A percentile compares a stretch with the other conserved stretches of the same genome.
These are phyloP conservation scores for Hipparchia sbordonii DNA, from an alignment of 2,888 invertebrate species.

Conservation along the genomic window DNA sequence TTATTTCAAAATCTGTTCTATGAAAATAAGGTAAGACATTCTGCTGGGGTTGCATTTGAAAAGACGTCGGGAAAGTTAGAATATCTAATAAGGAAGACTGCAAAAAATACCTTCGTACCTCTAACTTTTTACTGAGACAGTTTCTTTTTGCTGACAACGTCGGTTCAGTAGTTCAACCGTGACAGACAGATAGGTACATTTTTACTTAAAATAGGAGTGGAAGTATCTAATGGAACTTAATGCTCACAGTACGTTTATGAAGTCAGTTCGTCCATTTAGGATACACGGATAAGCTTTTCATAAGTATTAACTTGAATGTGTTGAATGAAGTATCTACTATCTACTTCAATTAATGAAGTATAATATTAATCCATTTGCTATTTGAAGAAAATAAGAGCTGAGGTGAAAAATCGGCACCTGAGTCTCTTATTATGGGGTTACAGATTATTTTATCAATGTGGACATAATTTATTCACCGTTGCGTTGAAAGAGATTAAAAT, in stretches of 20 bases:
- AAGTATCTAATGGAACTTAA: not conserved
- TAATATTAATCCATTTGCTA: too few species aligned
- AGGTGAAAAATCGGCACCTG: too few species aligned
- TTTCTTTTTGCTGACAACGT: not conserved
- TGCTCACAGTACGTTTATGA: not conserved
- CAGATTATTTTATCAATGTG: too few species aligned
- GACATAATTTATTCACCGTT: too few species aligned
- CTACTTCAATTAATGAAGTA: too few species aligned
- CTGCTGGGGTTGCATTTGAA: not conserved
- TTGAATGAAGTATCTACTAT: not conserved
- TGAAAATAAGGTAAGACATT: not conserved
- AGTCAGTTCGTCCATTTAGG: not conserved
- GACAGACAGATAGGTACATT: not conserved
- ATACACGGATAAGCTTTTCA: not conserved
- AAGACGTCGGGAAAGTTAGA: constrained; percentile 7
- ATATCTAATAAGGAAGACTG: constrained; percentile 4
- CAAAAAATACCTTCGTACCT: not conserved
- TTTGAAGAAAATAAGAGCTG: too few species aligned
- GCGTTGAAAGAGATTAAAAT: too few species aligned
- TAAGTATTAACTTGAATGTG: not conserved
- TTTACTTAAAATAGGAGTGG: not conserved
- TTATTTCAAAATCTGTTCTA: constrained; percentile 2
- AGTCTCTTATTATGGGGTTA: too few species aligned
- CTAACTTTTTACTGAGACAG: not conserved
- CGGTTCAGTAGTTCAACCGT: not conserved